These are phyloP conservation scores for Halcyon senegalensis DNA, from an alignment of 2,113 vertebrate genomes.

Conservation along the genomic window DNA sequence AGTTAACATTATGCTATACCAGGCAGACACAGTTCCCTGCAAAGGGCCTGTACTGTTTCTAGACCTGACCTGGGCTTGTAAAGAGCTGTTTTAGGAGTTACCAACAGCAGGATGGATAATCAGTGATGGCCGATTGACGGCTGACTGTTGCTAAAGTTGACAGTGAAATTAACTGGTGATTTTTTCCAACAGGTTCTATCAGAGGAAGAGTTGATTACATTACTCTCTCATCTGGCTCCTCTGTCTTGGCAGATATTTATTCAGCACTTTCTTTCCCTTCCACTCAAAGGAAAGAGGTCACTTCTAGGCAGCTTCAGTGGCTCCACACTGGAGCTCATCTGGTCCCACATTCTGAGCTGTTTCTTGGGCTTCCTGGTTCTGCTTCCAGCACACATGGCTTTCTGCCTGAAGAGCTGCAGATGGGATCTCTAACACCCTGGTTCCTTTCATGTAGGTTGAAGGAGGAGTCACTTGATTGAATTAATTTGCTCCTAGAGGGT, in stretches of 20 bases:
- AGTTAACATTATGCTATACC: not conserved
- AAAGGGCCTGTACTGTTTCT: not conserved
- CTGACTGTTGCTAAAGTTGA: not conserved
- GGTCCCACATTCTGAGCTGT: not conserved
- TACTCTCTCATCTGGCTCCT: not conserved
- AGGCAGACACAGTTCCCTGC: not conserved
- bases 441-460: not conserved
- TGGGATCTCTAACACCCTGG: not conserved
- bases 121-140: not conserved
- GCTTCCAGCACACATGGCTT: not conserved
- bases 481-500: not conserved
- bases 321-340: rapidly evolving
- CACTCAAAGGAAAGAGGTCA: not conserved
- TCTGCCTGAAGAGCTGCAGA: not conserved
- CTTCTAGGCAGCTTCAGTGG: not conserved
- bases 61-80: not conserved
- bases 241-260: not conserved
- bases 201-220: not conserved
- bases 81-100: not conserved
- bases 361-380: not conserved
- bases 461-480: not conserved
- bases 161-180: not conserved
- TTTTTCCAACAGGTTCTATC: not conserved
- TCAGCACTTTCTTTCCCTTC: not conserved
- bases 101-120: not conserved